A percentile compares a stretch with the other conserved stretches of the same genome.
Evolutionary conservation across 2,113 vertebrate species (phyloP).

Genomic region (Okapia johnstoni): DNA sequence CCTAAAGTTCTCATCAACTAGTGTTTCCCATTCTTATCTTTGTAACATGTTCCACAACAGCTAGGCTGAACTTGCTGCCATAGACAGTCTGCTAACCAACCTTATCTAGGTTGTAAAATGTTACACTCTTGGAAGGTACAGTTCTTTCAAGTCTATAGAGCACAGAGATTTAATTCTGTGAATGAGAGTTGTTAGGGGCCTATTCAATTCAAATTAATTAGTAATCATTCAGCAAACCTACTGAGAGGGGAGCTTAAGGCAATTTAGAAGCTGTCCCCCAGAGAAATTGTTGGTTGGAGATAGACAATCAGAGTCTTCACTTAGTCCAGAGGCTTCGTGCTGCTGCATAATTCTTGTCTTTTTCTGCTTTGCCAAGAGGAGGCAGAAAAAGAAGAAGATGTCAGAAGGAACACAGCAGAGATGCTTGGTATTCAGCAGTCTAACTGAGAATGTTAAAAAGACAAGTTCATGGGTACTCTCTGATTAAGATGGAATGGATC

Average conservation of each 20-base stretch:
- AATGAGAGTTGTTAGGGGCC: not conserved
- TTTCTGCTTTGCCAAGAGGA: conserved; percentile 34
- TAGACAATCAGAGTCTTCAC: conserved; percentile 40
- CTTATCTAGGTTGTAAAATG: not conserved
- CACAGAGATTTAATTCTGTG: conserved; percentile 22
- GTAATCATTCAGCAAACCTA: conserved; percentile 11
- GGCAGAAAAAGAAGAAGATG: not conserved
- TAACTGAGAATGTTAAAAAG: conserved; percentile 16
- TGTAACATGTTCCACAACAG: not conserved
- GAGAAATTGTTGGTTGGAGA: not conserved
- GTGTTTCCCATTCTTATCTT: not conserved
- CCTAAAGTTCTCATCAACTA: not conserved
- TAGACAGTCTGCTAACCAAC: not conserved
- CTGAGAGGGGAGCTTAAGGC: not conserved
- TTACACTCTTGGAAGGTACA: not conserved
- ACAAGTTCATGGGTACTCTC: not conserved
- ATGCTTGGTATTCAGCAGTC: not conserved
- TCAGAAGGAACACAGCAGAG: not conserved
- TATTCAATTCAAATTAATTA: conserved; percentile 40
- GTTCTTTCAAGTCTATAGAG: not conserved
- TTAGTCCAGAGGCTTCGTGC: not conserved
- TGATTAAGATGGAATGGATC: not conserved
- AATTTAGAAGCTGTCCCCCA: conserved; percentile 25
- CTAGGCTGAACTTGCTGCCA: not conserved
- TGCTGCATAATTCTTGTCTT: not conserved